These are phyloP conservation scores for Didymodactylos carnosus DNA, from an alignment of 2,888 invertebrate genomes.

Conservation along the genomic window DNA sequence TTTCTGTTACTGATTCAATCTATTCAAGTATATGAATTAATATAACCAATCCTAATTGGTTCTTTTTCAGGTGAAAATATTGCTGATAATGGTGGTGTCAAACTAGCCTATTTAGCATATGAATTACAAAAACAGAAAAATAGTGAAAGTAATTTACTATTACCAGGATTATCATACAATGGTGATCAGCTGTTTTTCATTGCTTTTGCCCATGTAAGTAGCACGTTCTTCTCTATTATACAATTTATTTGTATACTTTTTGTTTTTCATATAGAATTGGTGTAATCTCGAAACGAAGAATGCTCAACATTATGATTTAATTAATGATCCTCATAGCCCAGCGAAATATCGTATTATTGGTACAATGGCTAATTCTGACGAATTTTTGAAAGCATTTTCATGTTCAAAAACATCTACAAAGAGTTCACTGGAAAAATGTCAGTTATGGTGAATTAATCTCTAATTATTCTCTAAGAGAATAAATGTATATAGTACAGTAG, in stretches of 20 bases:
- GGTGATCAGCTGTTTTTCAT: slow-evolving; percentile 35
- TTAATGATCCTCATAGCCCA: slow-evolving; percentile 9
- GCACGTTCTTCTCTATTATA: no score
- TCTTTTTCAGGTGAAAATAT: slow-evolving; percentile 30
- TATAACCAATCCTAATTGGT: no score
- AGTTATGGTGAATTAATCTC: slow-evolving; percentile 8
- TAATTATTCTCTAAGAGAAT: no score
- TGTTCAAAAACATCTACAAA: slow-evolving; percentile 10
- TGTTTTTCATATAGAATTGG: neutral
- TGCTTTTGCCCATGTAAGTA: slow-evolving; percentile 26
- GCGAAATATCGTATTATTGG: slow-evolving; percentile 9
- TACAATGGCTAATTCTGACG: slow-evolving; percentile 5
- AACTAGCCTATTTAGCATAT: slow-evolving; percentile 23
- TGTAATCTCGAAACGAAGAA: slow-evolving; percentile 2
- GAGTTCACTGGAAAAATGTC: slow-evolving; percentile 10
- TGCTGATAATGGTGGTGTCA: slow-evolving; percentile 34
- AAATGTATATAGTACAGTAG: no score
- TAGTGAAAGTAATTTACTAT: slow-evolving; percentile 19
- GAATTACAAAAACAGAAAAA: slow-evolving; percentile 21
- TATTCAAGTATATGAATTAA: neutral
- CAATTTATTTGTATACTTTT: neutral
- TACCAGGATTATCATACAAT: slow-evolving; percentile 1
- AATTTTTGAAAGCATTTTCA: slow-evolving; percentile 12
- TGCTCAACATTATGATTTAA: slow-evolving; percentile 2
- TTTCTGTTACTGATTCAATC: neutral